Evolutionary conservation across 64 coral and sea anemone genomes (phyloP), one percentile per base, ranked within the genome.

Genomic region (Trachythela sp.): DNA sequence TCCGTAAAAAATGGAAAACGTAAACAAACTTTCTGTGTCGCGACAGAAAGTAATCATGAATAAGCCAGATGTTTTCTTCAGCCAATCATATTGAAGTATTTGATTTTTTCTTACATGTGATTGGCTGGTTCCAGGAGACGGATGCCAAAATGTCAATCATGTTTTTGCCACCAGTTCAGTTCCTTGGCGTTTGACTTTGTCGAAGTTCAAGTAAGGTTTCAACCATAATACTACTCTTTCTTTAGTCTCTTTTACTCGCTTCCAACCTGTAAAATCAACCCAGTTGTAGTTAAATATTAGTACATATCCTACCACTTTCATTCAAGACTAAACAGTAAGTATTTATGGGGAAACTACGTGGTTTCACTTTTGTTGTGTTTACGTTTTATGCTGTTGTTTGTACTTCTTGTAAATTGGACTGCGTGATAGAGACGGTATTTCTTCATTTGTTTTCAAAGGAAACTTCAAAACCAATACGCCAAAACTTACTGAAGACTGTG

Each of bases 11-110:
- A 20, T 26, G 8, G 7, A 18, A 64, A 64, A 64, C 5, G 26
- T 64, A 64, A 64, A 64, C 56, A 64, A 64, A 64, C 20, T 64
- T 64, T 64, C 22, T 64, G 5, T 35, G 75, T 35, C 75, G 75
- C 75, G 75, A 80, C 75, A 37, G 32, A 37, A 35, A 18, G 26
- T 72, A 14, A 72, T 31, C 1, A 72, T 72, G 68, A 77, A 35
- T 80, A 80, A 36, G 75, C 75, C 75, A 80, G 75, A 80, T 80
- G 75, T 80, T 80, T 80, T 39, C 42, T 80, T 2, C 17, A 80
- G 37, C 75, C 75, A 80, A 80, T 80, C 75, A 80, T 35, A 36
- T 80, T 80, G 75, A 0, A 80, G 30, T 80, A 38, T 80, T 72
- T 80, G 35, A 37, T 80, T 80, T 5, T 34, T 34, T 14, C 13